Conservation (phyloP, 2,797 vertebrate species). For the Sebastolobus alascanus region DNA sequence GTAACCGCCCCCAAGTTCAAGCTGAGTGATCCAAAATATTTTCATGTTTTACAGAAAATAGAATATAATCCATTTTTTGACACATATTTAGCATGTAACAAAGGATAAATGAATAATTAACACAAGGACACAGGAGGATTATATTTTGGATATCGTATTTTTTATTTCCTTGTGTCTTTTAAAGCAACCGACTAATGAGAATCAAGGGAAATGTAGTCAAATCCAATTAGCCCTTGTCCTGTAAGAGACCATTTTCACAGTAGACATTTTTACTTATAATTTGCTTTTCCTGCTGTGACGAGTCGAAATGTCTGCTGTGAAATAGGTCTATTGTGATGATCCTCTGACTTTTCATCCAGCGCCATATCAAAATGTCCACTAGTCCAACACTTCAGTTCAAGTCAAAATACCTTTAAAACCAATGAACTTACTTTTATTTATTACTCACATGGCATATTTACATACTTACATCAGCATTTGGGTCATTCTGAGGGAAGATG, state of each 20-base stretch:
- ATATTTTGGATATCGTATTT: not conserved
- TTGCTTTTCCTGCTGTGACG: not conserved
- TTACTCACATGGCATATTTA: not conserved
- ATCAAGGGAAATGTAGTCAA: no score
- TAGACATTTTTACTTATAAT: not conserved
- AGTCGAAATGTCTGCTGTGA: not conserved
- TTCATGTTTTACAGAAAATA: no score
- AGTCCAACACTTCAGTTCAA: not conserved
- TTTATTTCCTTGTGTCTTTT: not conserved
- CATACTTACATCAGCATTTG: not conserved
- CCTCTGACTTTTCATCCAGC: not conserved
- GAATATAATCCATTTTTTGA: no score
- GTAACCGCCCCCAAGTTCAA: no score
- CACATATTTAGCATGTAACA: no score
- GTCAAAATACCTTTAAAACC: not conserved
- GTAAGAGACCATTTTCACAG: no score
- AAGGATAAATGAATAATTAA: no score
- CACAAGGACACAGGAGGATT: no score
- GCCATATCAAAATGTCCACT: not conserved
- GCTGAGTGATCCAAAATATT: no score
- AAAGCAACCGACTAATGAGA: no score
- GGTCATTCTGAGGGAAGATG: not conserved
- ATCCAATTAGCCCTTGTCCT: no score
- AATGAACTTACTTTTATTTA: not conserved
- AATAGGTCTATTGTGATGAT: no score